Base-by-base conservation (phyloP, 2,888 invertebrate species). In the Neelides folsomi region DNA sequence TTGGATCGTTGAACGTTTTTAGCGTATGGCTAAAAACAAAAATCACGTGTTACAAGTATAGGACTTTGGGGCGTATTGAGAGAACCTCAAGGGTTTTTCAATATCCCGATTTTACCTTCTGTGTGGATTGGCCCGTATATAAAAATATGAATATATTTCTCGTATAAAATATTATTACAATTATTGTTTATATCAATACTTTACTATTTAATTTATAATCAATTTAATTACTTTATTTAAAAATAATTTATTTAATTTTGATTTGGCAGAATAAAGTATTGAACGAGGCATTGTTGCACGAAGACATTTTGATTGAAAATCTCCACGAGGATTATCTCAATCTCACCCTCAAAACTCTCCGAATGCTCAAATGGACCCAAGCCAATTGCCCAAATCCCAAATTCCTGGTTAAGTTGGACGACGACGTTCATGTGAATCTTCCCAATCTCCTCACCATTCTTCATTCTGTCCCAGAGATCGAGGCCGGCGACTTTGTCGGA, bases 331-430 rank as follows among this genome's bases (percentile, higher is more conserved):
- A 56, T 6, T 64, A 64, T 47, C 49, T 62, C 9, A 62, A 63
- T 42, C 53, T 64, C 12, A 64, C 64, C 2, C 38, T 62, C 38
- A 64, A 64, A 41, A 59, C 63, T 6, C 44, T 64, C 10, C 43
- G 60, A 45, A 59, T 62, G 58, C 54, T 64, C 49, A 63, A 64
- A 42, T 64, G 63, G 63, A 51, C 51, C 8, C 37, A 46, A 1
- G 47, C 47, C 12, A 53, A 56, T 47, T 61, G 62, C 51, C 52
- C 52, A 4, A 20, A 44, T n/a, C 56, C 59, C 5, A 47, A 54
- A 13, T 67, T 56, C 47, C 49, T 68, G 6, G 54, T 67, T 20
- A 68, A 68, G 54, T 63, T 67, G 7, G 68, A 68, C 47, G 68
- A 68, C 51, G 68, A 68, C 47, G 67, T 66, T 52, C 65, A 65